These are phyloP conservation scores for Papilio machaon DNA, from an alignment of 1,140 invertebrate genomes.

Conservation along the genomic window DNA sequence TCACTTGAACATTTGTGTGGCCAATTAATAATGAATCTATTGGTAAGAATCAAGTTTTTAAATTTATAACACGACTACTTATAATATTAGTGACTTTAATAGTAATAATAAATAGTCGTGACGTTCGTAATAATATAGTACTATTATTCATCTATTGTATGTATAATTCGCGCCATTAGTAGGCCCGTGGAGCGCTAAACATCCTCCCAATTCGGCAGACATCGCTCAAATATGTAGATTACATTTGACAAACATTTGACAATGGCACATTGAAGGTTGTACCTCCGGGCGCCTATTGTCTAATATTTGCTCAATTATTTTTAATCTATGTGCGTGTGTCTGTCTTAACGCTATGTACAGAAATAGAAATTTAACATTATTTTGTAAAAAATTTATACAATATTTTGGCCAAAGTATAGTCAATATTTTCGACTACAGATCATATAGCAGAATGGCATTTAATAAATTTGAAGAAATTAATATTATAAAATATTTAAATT, in stretches of 20 bases:
- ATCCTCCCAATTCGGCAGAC: conserved; percentile 2
- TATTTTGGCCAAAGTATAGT: too few species aligned
- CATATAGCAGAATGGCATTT: too few species aligned
- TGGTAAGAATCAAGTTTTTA: not conserved
- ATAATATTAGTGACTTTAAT: not conserved
- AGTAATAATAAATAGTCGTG: not conserved
- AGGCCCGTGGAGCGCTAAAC: not conserved
- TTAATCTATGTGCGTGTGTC: not conserved
- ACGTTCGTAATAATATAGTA: not conserved
- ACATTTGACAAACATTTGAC: conserved; percentile 12
- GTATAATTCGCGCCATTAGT: conserved; percentile 18
- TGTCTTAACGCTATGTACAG: not conserved
- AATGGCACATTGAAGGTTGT: conserved; percentile 12
- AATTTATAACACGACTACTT: not conserved
- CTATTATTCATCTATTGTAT: conserved; percentile 18
- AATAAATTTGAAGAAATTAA: too few species aligned
- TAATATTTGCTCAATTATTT: not conserved
- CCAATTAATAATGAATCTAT: not conserved
- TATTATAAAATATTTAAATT: not conserved
- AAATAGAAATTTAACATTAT: not conserved
- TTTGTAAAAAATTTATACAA: too few species aligned
- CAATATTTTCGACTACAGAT: too few species aligned
- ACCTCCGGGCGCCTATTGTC: not conserved
- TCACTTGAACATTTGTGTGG: not conserved
- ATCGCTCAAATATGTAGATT: not conserved